Conservation (phyloP, 1,140 invertebrate genomes). For the Brachystomella parvula region DNA sequence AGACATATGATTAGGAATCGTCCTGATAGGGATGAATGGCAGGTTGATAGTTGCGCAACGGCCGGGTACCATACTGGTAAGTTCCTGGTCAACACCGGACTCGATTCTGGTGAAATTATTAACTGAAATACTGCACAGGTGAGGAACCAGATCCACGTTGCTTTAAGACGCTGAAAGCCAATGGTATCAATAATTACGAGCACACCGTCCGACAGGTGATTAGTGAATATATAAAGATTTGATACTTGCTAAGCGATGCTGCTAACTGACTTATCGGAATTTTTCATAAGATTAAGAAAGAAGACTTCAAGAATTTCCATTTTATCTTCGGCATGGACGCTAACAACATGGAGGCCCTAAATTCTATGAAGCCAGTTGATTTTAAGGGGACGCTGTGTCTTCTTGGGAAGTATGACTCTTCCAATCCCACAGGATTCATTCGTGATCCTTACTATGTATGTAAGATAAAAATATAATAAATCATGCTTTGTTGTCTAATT, state of each 20-base stretch:
- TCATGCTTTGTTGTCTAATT: neutral
- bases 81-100: neutral
- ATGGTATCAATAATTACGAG: slow-evolving; percentile 59
- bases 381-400: slow-evolving; percentile 63
- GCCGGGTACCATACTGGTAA: slow-evolving; percentile 60
- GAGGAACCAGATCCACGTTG: slow-evolving; percentile 70
- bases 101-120: neutral
- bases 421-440: slow-evolving; percentile 63
- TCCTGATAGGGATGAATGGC: slow-evolving; percentile 58
- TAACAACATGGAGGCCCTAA: slow-evolving; percentile 64
- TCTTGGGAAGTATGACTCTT: slow-evolving; percentile 71
- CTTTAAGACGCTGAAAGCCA: slow-evolving; percentile 57
- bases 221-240: slow-evolving; percentile 7
- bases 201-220: slow-evolving; percentile 67
- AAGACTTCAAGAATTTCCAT: slow-evolving; percentile 69
- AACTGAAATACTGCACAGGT: too few species aligned
- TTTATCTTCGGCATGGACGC: slow-evolving; percentile 89
- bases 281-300: slow-evolving; percentile 54
- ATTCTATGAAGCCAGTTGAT: slow-evolving; percentile 50
- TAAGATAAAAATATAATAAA: slow-evolving; percentile 7
- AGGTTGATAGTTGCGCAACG: slow-evolving; percentile 79
- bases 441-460: slow-evolving; percentile 77
- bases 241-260: neutral
- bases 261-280: slow-evolving; percentile 29
- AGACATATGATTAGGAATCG: slow-evolving; percentile 57